Percentiles rank a stretch among this genome's conserved stretches.
These are phyloP conservation scores for Cataglyphis cursor DNA, from an alignment of 2,888 invertebrate genomes.

Conservation along the genomic window DNA sequence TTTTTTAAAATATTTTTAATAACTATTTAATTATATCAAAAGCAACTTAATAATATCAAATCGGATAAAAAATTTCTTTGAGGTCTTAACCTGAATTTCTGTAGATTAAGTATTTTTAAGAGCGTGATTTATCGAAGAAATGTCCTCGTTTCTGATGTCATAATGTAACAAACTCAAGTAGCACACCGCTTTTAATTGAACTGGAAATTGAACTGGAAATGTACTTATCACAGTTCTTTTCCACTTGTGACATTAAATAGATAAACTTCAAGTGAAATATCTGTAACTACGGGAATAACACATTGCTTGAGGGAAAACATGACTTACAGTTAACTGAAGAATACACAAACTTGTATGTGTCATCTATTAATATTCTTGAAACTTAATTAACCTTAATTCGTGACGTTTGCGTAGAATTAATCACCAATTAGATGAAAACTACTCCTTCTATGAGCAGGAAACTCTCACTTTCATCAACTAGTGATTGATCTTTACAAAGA, in stretches of 20 bases:
- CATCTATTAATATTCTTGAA: constrained; percentile 14
- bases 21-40: neutral
- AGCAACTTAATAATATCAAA: too few relatives aligned
- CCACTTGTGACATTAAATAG: neutral
- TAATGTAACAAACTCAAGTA: neutral
- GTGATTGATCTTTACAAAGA: constrained; percentile 1
- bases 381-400: constrained; percentile 8
- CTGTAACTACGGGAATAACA: neutral
- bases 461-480: neutral
- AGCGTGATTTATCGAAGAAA: constrained; percentile 7
- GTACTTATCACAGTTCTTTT: constrained; percentile 12
- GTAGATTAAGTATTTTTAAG: constrained; percentile 23
- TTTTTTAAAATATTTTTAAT: neutral
- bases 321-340: neutral
- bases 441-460: neutral
- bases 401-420: constrained; percentile 17
- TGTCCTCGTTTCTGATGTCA: constrained; percentile 12
- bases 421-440: constrained; percentile 37
- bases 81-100: constrained; percentile 35
- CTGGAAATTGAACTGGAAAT: constrained; percentile 5
- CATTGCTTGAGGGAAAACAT: neutral
- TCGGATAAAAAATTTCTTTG: neutral
- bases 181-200: neutral
- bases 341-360: neutral
- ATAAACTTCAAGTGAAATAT: constrained; percentile 18